These are phyloP conservation scores for Xylocampa areola DNA, from an alignment of 2,888 invertebrate genomes.

Conservation along the genomic window DNA sequence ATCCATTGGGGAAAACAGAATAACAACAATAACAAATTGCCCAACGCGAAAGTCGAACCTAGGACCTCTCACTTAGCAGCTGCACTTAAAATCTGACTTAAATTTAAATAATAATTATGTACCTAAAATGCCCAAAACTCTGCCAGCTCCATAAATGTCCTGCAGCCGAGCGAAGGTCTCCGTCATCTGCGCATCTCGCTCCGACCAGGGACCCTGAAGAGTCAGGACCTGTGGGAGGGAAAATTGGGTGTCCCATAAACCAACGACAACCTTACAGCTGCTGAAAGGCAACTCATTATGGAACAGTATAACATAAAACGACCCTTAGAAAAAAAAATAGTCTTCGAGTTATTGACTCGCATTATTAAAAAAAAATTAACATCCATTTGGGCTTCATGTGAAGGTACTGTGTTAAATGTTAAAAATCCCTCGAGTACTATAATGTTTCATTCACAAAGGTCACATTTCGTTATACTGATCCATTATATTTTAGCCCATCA, in stretches of 20 bases:
- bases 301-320: background rate
- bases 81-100: background rate
- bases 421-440: slow-evolving; percentile 5
- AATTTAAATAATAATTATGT: slow-evolving; percentile 31
- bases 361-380: background rate
- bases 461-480: slow-evolving; percentile 1
- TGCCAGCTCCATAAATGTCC: slow-evolving; percentile 89
- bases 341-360: slow-evolving; percentile 1
- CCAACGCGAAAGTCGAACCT: no score
- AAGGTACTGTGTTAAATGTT: background rate
- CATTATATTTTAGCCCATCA: background rate
- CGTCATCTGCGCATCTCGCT: slow-evolving; percentile 90
- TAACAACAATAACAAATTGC: no score
- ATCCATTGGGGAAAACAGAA: no score
- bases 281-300: background rate
- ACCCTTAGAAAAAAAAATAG: background rate
- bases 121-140: slow-evolving; percentile 90
- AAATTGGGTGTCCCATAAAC: slow-evolving; percentile 22
- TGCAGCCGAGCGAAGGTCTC: slow-evolving; percentile 89
- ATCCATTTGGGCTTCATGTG: no score
- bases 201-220: slow-evolving; percentile 89
- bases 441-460: background rate
- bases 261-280: slow-evolving; percentile 21
- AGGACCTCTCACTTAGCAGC: background rate
- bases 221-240: slow-evolving; percentile 84